Conservation (phyloP, 2,888 invertebrate species). For the Hypsopygia costalis region DNA sequence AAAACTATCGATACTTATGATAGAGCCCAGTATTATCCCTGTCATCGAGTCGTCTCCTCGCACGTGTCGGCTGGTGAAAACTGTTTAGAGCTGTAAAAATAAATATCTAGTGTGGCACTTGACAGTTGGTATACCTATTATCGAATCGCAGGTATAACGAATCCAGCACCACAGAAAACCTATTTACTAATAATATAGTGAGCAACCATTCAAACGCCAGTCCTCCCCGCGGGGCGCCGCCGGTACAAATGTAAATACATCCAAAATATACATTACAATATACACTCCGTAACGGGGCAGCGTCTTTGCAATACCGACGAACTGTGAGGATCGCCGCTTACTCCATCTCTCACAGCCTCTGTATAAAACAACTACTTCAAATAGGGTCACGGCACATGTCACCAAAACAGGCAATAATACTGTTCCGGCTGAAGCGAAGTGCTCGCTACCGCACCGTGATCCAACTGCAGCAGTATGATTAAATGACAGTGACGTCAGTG, state of each 20-base stretch:
- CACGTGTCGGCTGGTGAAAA: slow-evolving; percentile 32
- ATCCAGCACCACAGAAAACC: slow-evolving; percentile 65
- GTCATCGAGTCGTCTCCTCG: slow-evolving; percentile 43
- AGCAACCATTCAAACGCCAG: slow-evolving; percentile 71
- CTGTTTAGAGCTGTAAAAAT: slow-evolving; percentile 49
- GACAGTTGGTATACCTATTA: slow-evolving; percentile 43
- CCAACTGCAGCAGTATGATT: slow-evolving; percentile 18
- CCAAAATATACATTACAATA: slow-evolving; percentile 70
- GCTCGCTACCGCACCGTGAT: slow-evolving; percentile 9
- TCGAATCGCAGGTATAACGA: slow-evolving; percentile 27
- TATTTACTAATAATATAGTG: slow-evolving; percentile 71
- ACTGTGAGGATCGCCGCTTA: slow-evolving; percentile 43
- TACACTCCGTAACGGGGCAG: slow-evolving; percentile 52
- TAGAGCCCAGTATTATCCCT: slow-evolving; percentile 67
- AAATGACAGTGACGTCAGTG: slow-evolving; percentile 36
- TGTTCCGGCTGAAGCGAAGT: background rate
- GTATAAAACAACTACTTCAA: slow-evolving; percentile 11
- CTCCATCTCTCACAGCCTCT: slow-evolving; percentile 33
- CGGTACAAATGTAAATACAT: slow-evolving; percentile 65
- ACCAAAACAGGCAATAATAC: background rate
- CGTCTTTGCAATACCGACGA: slow-evolving; percentile 35
- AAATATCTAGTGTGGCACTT: slow-evolving; percentile 73
- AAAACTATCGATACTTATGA: slow-evolving; percentile 58
- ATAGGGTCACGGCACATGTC: slow-evolving; percentile 22
- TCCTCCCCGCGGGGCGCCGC: slow-evolving; percentile 45